phyloP scores from a whole-genome alignment of 2,797 vertebrate genomes.

The Pempheris klunzingeri region DNA sequence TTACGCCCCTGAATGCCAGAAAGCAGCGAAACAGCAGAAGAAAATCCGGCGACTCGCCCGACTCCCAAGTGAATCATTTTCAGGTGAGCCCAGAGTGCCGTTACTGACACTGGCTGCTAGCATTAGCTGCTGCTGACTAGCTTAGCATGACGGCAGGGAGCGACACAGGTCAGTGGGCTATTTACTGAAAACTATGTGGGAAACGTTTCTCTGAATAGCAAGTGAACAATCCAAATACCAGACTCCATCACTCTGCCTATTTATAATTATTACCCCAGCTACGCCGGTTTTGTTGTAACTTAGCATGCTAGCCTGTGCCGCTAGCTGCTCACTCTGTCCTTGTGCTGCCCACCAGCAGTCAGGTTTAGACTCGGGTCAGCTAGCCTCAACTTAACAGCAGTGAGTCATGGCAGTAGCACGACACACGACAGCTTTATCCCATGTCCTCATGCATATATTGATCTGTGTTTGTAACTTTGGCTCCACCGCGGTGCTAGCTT shows the following conservation, averaged over 20 bases:
- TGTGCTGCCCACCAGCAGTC: conserved; percentile 11
- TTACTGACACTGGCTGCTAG: conserved; percentile 45
- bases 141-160: conserved; percentile 42
- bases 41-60: conserved; percentile 2
- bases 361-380: conserved; percentile 7
- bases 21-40: background rate
- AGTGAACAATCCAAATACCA: fast-evolving
- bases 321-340: conserved; percentile 59
- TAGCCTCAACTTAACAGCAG: background rate
- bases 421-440: fast-evolving
- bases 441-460: fast-evolving
- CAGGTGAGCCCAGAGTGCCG: conserved; percentile 67
- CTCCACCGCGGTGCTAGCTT: background rate
- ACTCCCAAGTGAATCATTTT: conserved; percentile 37
- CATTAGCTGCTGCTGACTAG: conserved; percentile 61
- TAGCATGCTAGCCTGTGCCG: conserved; percentile 54
- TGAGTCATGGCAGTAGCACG: fast-evolving
- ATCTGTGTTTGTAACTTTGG: conserved; percentile 10
- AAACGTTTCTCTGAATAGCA: background rate
- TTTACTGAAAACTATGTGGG: background rate
- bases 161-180: background rate
- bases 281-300: background rate
- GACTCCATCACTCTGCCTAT: fast-evolving
- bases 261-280: background rate
- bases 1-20: background rate